Evolutionary conservation across 2,113 vertebrate species (phyloP).

Genomic region (Gallinago undulata): DNA sequence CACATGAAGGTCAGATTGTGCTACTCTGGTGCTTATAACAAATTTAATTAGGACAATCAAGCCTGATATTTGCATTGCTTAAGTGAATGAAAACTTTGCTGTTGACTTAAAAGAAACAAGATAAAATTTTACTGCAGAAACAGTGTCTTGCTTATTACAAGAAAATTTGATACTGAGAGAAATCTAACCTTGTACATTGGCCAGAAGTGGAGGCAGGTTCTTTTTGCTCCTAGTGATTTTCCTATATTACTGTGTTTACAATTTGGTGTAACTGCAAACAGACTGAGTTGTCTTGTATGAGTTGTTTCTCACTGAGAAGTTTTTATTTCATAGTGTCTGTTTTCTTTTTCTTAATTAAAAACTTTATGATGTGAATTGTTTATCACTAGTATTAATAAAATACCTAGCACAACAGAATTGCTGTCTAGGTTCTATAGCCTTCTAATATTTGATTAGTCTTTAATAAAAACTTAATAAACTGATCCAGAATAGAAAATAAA

Average conservation of each 20-base stretch:
- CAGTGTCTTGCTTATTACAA: not conserved
- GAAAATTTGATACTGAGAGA: not conserved
- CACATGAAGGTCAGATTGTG: not conserved
- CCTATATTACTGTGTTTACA: not conserved
- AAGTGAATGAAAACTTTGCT: not conserved
- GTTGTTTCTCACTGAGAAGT: not conserved
- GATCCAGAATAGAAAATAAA: not conserved
- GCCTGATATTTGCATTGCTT: not conserved
- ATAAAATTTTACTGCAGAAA: not conserved
- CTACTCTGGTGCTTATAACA: not conserved
- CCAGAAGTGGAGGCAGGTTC: not conserved
- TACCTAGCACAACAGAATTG: not conserved
- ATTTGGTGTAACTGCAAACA: not conserved
- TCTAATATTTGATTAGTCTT: not conserved
- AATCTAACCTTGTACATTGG: not conserved
- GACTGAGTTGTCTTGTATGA: not conserved
- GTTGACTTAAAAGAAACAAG: not conserved
- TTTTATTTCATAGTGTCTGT: not conserved
- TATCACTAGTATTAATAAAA: not conserved
- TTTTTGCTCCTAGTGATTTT: not conserved
- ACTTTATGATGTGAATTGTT: not conserved
- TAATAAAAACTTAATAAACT: not conserved
- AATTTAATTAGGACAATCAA: conserved; percentile 19
- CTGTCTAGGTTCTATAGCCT: not conserved
- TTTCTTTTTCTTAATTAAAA: not conserved